Evolutionary conservation across 2,888 invertebrate genomes (phyloP).

Genomic region (Spisula solida): DNA sequence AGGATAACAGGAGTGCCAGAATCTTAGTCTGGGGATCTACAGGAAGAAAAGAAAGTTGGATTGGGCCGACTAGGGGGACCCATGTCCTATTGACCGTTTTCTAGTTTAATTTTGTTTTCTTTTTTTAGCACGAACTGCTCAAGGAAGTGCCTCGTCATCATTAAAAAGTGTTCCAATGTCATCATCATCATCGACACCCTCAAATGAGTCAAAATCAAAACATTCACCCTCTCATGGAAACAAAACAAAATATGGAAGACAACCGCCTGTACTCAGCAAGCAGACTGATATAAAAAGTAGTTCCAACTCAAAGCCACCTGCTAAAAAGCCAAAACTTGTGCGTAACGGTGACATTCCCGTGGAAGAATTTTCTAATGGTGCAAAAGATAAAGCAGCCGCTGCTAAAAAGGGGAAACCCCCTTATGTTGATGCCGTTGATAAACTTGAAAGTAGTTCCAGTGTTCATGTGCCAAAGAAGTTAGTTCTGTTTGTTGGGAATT

Average conservation of each 20-base stretch:
- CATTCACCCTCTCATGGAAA: conserved; percentile 17
- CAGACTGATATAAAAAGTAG: conserved; percentile 35
- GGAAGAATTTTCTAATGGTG: conserved; percentile 21
- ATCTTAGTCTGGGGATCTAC: no score
- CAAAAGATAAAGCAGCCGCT: conserved; percentile 24
- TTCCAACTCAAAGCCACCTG: conserved; percentile 8
- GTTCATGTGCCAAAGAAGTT: conserved; percentile 75
- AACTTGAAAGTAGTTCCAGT: conserved; percentile 64
- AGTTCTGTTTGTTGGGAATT: conserved; percentile 84
- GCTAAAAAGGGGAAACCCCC: conserved; percentile 48
- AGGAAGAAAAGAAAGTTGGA: no score
- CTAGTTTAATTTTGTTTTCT: not conserved
- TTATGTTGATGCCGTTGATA: conserved; percentile 61
- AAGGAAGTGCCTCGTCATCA: conserved; percentile 30
- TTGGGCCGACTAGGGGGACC: no score
- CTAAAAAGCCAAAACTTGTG: conserved; percentile 18
- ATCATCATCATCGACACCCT: conserved; percentile 6
- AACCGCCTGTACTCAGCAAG: conserved; percentile 19
- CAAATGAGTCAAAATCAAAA: conserved; percentile 36
- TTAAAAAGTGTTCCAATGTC: conserved; percentile 15
- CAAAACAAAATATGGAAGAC: conserved; percentile 33
- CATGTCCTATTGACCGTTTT: no score
- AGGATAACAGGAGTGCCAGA: no score
- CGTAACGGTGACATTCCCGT: conserved; percentile 25
- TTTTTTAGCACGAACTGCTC: conserved; percentile 40